Conservation (phyloP, 2,113 vertebrate genomes). For the Spea multiplicata region DNA sequence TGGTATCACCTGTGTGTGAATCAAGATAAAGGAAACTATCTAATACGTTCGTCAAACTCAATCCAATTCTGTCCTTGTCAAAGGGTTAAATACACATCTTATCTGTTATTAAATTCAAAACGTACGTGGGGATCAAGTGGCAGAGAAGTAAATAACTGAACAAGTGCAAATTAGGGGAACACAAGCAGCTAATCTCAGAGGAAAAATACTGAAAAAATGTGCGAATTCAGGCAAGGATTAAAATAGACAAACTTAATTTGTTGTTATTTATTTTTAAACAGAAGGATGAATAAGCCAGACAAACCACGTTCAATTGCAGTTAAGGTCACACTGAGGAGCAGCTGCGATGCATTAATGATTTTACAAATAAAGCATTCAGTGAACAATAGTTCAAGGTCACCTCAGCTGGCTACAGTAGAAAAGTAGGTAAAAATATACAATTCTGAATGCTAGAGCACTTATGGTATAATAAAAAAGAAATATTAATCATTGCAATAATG, state of each 20-base stretch:
- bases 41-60: no score
- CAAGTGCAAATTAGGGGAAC: no score
- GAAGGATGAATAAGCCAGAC: neutral
- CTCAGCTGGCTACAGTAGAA: neutral
- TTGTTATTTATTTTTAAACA: neutral
- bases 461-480: neutral
- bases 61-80: no score
- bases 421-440: neutral
- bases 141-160: no score
- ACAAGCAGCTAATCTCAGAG: no score
- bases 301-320: neutral
- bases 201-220: neutral
- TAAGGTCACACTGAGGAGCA: conserved; percentile 15
- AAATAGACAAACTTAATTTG: neutral
- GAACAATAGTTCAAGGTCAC: conserved; percentile 14
- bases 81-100: no score
- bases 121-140: no score
- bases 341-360: conserved; percentile 20
- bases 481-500: no score
- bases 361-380: neutral
- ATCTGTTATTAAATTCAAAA: no score
- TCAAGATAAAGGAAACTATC: no score
- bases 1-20: no score
- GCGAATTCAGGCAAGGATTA: neutral
- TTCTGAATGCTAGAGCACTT: neutral